Base-by-base conservation (phyloP, 1,140 invertebrate species). In the Pseudoatta argentina region DNA sequence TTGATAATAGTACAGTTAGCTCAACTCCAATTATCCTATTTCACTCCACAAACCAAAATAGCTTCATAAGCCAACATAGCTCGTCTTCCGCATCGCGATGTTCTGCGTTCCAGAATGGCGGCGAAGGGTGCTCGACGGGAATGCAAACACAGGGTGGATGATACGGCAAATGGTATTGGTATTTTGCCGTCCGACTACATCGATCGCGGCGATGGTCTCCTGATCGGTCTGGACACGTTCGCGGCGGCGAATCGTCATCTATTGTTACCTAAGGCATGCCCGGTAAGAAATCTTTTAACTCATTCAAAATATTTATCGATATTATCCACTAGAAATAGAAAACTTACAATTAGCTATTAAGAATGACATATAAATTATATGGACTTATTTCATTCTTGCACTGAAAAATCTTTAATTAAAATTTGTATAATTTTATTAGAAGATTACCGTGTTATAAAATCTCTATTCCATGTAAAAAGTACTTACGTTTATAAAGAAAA, bases 121-220 rank as follows among this genome's bases (percentile, higher is more conserved):
- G 86, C 88, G n/a, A 95, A 95, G 86, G 88, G 87, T 64, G 87
- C 91, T 4, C 91, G 94, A 16, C 87, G 94, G 44, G 92, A 93
- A 39, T 92, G 93, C 81, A 95, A 94, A 85, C 94, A 93, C 55
- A 86, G 91, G 48, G 73, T 88, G 30, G 93, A 92, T 59, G 93
- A 93, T 64, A 91, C 87, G 5, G 77, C 92, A 16, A 94, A 94
- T 71, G 91, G 91, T 30, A 85, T 93, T 53, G 93, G 94, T 86
- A 95, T 94, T 82, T 86, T 94, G 69, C 94, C 94, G 18, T 89
- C 93, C 44, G 95, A 95, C 87, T 95, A 94, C 67, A 89, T 94
- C 27, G 94, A 95, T 71, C 92, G 94, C 5, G 93, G 93, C 21
- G 93, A 95, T 39, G 93, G 94, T 24, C 87, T 95, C 39, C 85